These are phyloP conservation scores for Dryobates pubescens DNA, from an alignment of 2,797 vertebrate species.

Conservation along the genomic window DNA sequence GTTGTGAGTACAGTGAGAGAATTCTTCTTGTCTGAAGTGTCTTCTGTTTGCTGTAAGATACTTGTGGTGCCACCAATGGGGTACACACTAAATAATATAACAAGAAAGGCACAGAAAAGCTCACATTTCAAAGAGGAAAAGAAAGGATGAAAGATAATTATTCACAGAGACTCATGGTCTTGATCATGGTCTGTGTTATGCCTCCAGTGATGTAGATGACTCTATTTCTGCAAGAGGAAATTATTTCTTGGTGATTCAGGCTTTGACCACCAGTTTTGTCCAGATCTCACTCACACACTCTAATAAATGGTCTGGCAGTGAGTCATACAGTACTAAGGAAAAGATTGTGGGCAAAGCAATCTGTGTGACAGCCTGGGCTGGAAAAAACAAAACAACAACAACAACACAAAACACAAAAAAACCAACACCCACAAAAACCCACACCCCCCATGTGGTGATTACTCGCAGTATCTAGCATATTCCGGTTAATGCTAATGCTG, in stretches of 20 bases:
- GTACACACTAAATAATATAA: neutral
- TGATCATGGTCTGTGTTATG: neutral
- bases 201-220: accelerated
- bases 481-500: neutral
- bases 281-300: neutral
- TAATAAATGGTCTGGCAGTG: neutral
- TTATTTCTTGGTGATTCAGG: neutral
- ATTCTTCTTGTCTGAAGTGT: neutral
- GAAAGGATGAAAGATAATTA: neutral
- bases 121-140: neutral
- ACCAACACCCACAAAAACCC: no score
- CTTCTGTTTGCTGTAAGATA: neutral
- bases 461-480: neutral
- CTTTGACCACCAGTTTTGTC: neutral
- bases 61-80: no score
- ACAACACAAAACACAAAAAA: no score
- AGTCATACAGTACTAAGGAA: neutral
- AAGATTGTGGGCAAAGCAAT: neutral
- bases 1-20: neutral
- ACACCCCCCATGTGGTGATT: neutral
- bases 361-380: neutral
- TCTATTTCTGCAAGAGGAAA: neutral
- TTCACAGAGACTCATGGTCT: neutral
- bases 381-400: neutral
- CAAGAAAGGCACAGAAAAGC: neutral